Evolutionary conservation across 2,888 invertebrate genomes (phyloP).

Genomic region (Smittia aterrima): DNA sequence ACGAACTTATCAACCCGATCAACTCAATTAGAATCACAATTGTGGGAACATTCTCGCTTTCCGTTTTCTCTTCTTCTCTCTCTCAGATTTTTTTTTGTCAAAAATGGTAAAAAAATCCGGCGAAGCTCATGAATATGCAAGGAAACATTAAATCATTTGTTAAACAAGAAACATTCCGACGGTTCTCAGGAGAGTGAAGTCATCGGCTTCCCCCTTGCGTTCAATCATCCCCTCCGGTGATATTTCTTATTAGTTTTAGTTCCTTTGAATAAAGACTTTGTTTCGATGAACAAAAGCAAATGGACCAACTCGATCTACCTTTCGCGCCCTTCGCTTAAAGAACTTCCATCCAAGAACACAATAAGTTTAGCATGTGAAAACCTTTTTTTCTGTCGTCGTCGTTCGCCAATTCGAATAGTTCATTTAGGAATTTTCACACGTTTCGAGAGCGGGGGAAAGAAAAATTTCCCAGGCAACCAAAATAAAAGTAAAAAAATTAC

Average conservation of each 20-base stretch:
- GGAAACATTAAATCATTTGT: neutral
- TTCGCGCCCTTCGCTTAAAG: neutral
- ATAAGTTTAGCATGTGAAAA: neutral
- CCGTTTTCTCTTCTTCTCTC: neutral
- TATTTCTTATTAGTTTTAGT: neutral
- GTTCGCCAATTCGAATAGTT: neutral
- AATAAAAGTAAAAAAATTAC: neutral
- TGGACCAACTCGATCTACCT: neutral
- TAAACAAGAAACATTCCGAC: neutral
- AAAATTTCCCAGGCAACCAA: neutral
- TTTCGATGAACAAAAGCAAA: neutral
- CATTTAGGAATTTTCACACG: conserved; percentile 1
- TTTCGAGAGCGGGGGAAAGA: neutral
- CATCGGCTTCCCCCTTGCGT: neutral
- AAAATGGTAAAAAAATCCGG: neutral
- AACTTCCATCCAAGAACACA: neutral
- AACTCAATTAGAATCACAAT: conserved; percentile 8
- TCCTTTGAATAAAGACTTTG: neutral
- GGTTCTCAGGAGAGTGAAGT: neutral
- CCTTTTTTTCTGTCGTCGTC: neutral
- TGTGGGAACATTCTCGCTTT: neutral
- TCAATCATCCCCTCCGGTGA: neutral
- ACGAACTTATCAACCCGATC: neutral
- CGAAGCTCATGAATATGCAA: neutral
- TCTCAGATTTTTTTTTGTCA: too few relatives aligned